These are phyloP conservation scores for Tachysurus vachellii DNA, from an alignment of 2,113 vertebrate genomes.

Conservation along the genomic window DNA sequence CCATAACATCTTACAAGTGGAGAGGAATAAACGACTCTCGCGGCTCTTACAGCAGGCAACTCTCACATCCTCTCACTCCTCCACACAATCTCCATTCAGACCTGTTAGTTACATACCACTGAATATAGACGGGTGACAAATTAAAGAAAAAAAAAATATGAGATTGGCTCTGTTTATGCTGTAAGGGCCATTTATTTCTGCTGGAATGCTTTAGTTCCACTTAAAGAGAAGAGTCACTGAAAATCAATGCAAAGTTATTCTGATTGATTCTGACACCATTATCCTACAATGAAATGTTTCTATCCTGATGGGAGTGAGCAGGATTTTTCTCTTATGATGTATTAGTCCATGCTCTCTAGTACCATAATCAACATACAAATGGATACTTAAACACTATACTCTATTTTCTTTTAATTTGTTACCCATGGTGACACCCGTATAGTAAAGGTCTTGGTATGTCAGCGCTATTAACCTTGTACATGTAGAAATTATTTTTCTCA, in stretches of 20 bases:
- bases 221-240: background rate
- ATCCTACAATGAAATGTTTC: background rate
- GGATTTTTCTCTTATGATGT: background rate
- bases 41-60: background rate
- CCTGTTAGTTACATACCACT: background rate
- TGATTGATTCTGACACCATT: background rate
- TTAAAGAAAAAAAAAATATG: background rate
- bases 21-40: conserved; percentile 20
- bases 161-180: background rate
- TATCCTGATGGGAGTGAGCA: background rate
- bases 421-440: background rate
- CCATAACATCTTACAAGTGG: conserved; percentile 27
- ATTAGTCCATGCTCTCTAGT: background rate
- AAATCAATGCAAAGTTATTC: background rate
- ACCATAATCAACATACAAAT: background rate
- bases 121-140: background rate
- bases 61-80: conserved; percentile 26
- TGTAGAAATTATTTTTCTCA: background rate
- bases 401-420: background rate
- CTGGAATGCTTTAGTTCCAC: background rate
- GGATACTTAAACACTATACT: background rate
- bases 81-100: conserved; percentile 45
- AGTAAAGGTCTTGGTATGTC: background rate
- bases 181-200: background rate
- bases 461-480: background rate